Evolutionary conservation across 2,888 invertebrate genomes (phyloP).

Genomic region (Epinotia nisella): DNA sequence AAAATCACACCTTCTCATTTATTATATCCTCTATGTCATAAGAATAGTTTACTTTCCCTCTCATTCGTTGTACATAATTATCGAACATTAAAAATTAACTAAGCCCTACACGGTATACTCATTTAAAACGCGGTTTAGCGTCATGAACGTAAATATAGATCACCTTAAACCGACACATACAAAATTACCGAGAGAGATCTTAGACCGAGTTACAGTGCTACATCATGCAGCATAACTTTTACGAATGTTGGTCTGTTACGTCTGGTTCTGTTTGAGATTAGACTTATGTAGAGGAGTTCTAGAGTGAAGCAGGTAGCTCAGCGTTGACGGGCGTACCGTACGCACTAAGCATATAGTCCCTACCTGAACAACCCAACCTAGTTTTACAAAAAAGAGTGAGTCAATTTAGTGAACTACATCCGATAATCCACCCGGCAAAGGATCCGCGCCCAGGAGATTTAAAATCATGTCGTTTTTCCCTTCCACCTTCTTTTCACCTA

Average conservation of each 20-base stretch:
- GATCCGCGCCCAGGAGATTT: conserved; percentile 15
- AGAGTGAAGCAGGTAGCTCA: too few species aligned
- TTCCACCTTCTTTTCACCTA: conserved; percentile 49
- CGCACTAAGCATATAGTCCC: too few species aligned
- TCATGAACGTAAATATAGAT: not conserved
- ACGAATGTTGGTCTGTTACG: not conserved
- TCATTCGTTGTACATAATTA: not conserved
- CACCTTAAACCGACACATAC: not conserved
- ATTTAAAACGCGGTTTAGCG: not conserved
- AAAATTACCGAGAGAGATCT: not conserved
- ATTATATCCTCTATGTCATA: not conserved
- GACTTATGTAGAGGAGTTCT: too few species aligned
- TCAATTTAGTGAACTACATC: not conserved
- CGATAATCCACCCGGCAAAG: not conserved
- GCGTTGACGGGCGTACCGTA: too few species aligned
- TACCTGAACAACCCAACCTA: too few species aligned
- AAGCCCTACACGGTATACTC: not conserved
- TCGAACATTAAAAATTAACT: not conserved
- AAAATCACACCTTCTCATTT: not conserved
- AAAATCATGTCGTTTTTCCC: conserved; percentile 7
- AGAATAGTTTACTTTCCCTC: not conserved
- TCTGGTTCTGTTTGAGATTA: too few species aligned
- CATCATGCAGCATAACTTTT: not conserved
- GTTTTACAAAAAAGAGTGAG: too few species aligned
- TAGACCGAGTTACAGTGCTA: conserved; percentile 8